phyloP scores from a whole-genome alignment of 2,888 invertebrate species.

The Gibbula magus region DNA sequence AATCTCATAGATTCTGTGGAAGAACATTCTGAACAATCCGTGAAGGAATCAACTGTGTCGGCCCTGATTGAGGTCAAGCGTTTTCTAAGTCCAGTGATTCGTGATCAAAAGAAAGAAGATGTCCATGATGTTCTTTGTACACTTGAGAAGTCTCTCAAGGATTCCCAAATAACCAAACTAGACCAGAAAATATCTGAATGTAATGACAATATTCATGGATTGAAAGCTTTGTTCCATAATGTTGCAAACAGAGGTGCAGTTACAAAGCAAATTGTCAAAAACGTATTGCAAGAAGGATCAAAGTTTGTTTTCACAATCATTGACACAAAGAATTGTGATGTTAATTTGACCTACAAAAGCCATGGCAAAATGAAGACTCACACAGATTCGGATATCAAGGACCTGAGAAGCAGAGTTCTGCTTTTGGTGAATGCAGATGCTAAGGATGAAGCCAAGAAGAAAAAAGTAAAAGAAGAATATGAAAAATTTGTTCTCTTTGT shows the following conservation, averaged over 20 bases:
- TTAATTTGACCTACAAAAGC: background rate
- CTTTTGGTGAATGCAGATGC: constrained; percentile 19
- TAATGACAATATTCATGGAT: background rate
- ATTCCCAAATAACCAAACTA: background rate
- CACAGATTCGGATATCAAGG: background rate
- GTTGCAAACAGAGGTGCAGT: constrained; percentile 15
- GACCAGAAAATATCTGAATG: constrained; percentile 11
- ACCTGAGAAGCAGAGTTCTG: constrained; percentile 24
- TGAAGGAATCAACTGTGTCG: constrained; percentile 51
- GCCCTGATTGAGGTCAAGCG: constrained; percentile 48
- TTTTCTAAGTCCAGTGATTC: constrained; percentile 43
- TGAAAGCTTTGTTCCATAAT: background rate
- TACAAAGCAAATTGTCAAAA: constrained; percentile 11
- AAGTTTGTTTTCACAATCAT: constrained; percentile 4
- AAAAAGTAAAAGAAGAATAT: background rate
- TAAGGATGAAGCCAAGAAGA: background rate
- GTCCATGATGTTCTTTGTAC: constrained; percentile 27
- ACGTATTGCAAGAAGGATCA: constrained; percentile 1
- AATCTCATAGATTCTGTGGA: constrained; percentile 57
- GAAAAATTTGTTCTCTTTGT: background rate
- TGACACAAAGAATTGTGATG: background rate
- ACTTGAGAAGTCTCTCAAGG: constrained; percentile 3
- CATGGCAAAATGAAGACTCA: background rate
- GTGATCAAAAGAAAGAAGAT: background rate
- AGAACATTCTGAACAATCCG: constrained; percentile 54